Evolutionary conservation across 2,797 vertebrate genomes (phyloP).

Genomic region (Varecia variegata): DNA sequence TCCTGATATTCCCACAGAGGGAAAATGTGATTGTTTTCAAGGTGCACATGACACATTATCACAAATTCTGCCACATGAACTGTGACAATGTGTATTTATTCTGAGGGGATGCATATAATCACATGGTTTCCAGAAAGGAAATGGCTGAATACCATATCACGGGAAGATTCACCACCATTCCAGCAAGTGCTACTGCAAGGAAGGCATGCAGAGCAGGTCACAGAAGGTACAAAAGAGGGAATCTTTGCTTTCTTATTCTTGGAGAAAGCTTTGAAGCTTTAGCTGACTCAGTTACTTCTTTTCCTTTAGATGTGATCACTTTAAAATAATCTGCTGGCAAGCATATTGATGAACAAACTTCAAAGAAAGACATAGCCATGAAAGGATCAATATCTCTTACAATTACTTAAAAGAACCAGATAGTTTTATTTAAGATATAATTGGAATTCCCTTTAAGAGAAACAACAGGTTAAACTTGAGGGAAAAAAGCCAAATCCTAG

Average conservation of each 20-base stretch:
- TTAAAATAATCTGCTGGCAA: neutral
- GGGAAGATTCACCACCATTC: too few species aligned
- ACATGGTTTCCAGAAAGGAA: neutral
- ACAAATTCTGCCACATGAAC: neutral
- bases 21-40: neutral
- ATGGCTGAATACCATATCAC: neutral
- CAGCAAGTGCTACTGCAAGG: neutral
- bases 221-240: neutral
- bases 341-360: neutral
- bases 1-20: neutral
- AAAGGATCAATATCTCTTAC: neutral
- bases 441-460: conserved; percentile 41
- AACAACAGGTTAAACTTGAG: neutral
- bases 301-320: neutral
- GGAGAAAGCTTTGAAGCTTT: neutral
- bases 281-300: neutral
- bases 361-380: neutral
- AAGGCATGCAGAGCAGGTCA: neutral
- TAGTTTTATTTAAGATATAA: neutral
- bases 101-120: neutral
- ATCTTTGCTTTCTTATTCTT: neutral
- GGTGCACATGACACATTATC: neutral
- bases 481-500: neutral
- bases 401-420: neutral
- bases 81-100: neutral